Evolutionary conservation across 53 echinoderm and acorn worm genomes (phyloP).

Genomic region (Echinarachnius parma): DNA sequence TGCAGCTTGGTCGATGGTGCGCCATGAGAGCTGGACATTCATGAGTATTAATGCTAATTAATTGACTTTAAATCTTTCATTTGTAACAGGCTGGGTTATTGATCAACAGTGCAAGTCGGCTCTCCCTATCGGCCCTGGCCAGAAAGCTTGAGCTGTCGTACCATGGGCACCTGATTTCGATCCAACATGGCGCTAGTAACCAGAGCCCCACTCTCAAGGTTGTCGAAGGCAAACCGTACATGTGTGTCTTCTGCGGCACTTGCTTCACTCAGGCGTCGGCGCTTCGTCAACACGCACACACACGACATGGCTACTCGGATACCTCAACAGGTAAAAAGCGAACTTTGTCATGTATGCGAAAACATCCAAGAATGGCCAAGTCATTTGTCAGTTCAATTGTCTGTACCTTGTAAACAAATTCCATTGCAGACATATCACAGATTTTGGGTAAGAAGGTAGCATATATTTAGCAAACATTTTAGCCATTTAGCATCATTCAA

Average conservation of each 20-base stretch:
- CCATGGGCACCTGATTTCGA: slow-evolving; percentile 24
- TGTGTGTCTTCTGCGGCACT: slow-evolving; percentile 26
- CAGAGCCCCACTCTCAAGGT: slow-evolving; percentile 18
- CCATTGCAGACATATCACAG: too few species aligned
- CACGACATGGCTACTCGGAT: slow-evolving; percentile 10
- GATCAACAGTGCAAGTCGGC: slow-evolving; percentile 10
- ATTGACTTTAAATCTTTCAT: background rate
- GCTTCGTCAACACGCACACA: slow-evolving; percentile 26
- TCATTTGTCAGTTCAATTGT: too few species aligned
- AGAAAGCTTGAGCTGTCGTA: slow-evolving; percentile 22
- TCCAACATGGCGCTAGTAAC: background rate
- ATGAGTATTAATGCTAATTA: background rate
- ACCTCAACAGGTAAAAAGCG: slow-evolving; percentile 8
- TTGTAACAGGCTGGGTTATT: slow-evolving; percentile 6
- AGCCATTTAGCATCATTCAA: too few species aligned
- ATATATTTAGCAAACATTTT: too few species aligned
- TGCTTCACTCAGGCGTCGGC: slow-evolving; percentile 22
- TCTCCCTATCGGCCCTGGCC: slow-evolving; percentile 29
- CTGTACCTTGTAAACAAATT: too few species aligned
- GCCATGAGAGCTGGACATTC: background rate
- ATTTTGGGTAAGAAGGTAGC: too few species aligned
- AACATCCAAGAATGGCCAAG: too few species aligned
- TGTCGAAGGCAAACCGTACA: slow-evolving; percentile 11
- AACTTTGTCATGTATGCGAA: too few species aligned
- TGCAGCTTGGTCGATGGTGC: background rate